These are phyloP conservation scores for Platycheirus albimanus DNA, from an alignment of 2,888 invertebrate species.

Conservation along the genomic window DNA sequence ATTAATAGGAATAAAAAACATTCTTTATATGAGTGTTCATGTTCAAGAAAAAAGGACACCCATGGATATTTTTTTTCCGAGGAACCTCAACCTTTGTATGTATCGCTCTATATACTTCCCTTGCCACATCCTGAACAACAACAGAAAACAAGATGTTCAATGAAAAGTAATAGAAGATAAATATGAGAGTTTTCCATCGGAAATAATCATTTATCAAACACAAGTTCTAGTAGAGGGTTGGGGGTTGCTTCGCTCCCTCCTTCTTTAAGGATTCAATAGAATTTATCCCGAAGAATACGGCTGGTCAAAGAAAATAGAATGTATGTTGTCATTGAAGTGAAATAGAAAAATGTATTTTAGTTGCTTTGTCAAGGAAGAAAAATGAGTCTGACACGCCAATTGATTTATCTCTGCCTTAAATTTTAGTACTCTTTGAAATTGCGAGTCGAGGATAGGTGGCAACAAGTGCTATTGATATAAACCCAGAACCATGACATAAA, in stretches of 20 bases:
- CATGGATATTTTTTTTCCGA: neutral
- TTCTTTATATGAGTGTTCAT: no score
- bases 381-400: constrained; percentile 6
- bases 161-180: neutral
- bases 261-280: constrained; percentile 5
- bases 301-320: neutral
- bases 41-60: constrained; percentile 8
- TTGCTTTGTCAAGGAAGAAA: neutral
- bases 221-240: neutral
- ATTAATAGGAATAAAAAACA: no score
- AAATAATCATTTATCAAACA: constrained; percentile 22
- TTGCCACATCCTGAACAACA: neutral
- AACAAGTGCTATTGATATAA: constrained; percentile 42
- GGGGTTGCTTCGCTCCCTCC: neutral
- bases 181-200: neutral
- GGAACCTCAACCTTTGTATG: neutral
- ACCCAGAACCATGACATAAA: no score
- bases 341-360: constrained; percentile 17
- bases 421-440: neutral
- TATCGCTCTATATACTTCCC: neutral
- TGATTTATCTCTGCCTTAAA: constrained; percentile 9
- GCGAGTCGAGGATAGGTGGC: neutral
- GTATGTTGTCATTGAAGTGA: neutral
- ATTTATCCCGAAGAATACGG: neutral
- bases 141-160: neutral